phyloP scores from a whole-genome alignment of 2,797 vertebrate genomes.

The Sciurus carolinensis region DNA sequence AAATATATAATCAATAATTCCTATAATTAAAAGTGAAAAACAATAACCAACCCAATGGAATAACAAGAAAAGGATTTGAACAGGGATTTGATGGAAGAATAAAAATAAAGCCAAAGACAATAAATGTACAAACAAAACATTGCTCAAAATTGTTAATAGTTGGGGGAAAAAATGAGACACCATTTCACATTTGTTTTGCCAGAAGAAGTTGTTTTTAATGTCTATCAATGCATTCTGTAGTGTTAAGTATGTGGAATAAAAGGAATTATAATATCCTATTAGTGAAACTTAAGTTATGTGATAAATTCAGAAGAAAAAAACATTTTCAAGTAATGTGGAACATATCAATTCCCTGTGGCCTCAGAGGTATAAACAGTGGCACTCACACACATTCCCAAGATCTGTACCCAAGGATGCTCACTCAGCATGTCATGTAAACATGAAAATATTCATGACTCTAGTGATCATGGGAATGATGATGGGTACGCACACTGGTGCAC shows the following conservation, averaged over 20 bases:
- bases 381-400: not conserved
- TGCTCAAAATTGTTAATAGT: not conserved
- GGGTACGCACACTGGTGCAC: not conserved
- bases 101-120: not conserved
- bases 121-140: not conserved
- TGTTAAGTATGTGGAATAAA: not conserved
- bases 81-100: not conserved
- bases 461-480: not conserved
- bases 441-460: not conserved
- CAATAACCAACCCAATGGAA: not conserved
- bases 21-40: not conserved
- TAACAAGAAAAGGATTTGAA: not conserved
- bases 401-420: not conserved
- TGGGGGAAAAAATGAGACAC: not conserved
- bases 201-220: not conserved
- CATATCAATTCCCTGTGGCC: not conserved
- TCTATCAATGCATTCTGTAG: not conserved
- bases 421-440: not conserved
- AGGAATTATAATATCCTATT: not conserved
- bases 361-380: not conserved
- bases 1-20: not conserved
- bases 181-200: not conserved
- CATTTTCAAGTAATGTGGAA: not conserved
- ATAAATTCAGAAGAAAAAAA: not conserved
- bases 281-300: not conserved